Percentiles rank a stretch among this genome's conserved stretches.
Evolutionary conservation across 2,797 vertebrate species (phyloP).

Genomic region (Staurois parvus): DNA sequence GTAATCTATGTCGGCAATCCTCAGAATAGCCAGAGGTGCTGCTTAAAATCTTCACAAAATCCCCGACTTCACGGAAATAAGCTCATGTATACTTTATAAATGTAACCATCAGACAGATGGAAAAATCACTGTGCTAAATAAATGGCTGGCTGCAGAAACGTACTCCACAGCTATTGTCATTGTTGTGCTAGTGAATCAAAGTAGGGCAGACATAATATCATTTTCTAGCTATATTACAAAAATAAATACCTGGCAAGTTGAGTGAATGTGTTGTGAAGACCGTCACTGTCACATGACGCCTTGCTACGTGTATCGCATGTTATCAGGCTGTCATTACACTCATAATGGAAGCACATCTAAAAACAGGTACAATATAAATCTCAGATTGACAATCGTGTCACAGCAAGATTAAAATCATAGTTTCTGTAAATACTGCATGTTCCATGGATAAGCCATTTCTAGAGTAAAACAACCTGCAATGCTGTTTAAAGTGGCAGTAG

Average conservation of each 20-base stretch:
- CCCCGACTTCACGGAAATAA: constrained; percentile 3
- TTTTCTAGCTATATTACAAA: not conserved
- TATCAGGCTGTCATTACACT: constrained; percentile 6
- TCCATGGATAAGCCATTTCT: too few relatives aligned
- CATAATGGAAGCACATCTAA: not conserved
- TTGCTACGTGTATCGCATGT: constrained; percentile 5
- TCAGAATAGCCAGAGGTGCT: constrained; percentile 19
- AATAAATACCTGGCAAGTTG: not conserved
- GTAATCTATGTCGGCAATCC: constrained; percentile 16
- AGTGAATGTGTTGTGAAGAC: not conserved
- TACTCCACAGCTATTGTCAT: not conserved
- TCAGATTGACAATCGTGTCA: not conserved
- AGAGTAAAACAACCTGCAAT: too few relatives aligned
- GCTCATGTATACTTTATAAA: not conserved
- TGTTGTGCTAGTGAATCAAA: not conserved
- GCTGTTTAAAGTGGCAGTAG: too few relatives aligned
- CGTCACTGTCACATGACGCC: not conserved
- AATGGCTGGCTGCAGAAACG: not conserved
- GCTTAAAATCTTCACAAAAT: constrained; percentile 14
- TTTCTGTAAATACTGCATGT: not conserved
- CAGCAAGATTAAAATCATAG: not conserved
- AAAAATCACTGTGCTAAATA: not conserved
- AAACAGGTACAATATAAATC: not conserved
- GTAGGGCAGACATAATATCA: not conserved
- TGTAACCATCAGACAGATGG: not conserved